A percentile compares a stretch with the other conserved stretches of the same genome.
phyloP scores from a whole-genome alignment of 2,888 invertebrate genomes.

The Pollenia labialis region DNA sequence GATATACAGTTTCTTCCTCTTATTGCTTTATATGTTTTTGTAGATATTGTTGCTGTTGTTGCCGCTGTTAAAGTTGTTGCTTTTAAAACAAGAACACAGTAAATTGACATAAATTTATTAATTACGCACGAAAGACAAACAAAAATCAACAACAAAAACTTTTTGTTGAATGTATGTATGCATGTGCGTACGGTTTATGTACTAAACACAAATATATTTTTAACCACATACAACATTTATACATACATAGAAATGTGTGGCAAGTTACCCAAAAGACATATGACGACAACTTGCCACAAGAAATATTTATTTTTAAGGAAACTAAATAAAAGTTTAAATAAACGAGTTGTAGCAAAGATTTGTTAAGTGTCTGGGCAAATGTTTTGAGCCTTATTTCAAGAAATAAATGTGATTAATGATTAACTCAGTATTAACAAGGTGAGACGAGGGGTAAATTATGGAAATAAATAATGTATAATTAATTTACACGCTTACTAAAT shows the following conservation, averaged over 20 bases:
- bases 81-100: conserved; percentile 32
- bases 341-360: conserved; percentile 41
- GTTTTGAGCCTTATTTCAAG: conserved; percentile 7
- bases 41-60: neutral
- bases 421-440: neutral
- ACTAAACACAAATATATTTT: too few relatives aligned
- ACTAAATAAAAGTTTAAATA: neutral
- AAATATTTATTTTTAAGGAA: conserved; percentile 1
- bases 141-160: conserved; percentile 29
- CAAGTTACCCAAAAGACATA: conserved; percentile 22
- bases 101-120: conserved; percentile 70
- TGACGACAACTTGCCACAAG: conserved; percentile 48
- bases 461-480: too few relatives aligned
- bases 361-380: conserved; percentile 26
- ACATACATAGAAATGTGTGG: neutral
- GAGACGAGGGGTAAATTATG: too few relatives aligned
- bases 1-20: conserved; percentile 9
- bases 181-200: neutral
- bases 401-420: conserved; percentile 25
- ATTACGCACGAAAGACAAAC: conserved; percentile 61
- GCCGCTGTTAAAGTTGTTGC: conserved; percentile 25
- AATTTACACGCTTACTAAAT: too few relatives aligned
- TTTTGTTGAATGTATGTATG: conserved; percentile 1
- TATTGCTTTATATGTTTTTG: neutral
- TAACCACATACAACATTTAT: too few relatives aligned